Conservation (phyloP, 37 sponge, comb jelly and placozoan genomes). For the Cliona cf. orientalis region DNA sequence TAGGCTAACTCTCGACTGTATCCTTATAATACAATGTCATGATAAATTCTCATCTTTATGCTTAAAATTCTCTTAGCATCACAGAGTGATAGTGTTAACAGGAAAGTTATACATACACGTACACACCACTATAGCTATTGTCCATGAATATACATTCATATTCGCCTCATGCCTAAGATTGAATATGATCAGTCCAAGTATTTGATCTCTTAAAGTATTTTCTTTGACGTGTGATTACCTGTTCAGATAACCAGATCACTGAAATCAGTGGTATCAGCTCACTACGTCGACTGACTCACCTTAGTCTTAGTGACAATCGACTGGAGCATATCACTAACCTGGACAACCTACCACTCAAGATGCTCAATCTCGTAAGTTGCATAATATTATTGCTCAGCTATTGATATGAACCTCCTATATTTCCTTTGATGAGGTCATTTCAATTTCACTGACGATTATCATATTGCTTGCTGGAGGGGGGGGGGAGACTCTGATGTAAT, state of each 20-base stretch:
- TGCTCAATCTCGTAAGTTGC: slow-evolving; percentile 65
- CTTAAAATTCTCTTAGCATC: too few relatives aligned
- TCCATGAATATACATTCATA: too few relatives aligned
- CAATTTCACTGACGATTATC: too few relatives aligned
- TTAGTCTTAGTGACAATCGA: slow-evolving; percentile 73
- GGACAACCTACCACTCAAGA: slow-evolving; percentile 45
- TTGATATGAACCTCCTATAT: too few relatives aligned
- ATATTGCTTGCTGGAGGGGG: too few relatives aligned
- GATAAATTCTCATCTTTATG: too few relatives aligned
- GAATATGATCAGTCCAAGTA: neutral
- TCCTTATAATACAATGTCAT: slow-evolving; percentile 17
- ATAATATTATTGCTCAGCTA: neutral
- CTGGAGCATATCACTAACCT: slow-evolving; percentile 58
- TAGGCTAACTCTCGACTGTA: slow-evolving; percentile 69
- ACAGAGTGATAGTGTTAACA: too few relatives aligned
- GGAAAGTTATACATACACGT: too few relatives aligned
- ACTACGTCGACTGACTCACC: slow-evolving; percentile 38
- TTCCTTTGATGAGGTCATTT: too few relatives aligned
- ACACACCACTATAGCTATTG: too few relatives aligned
- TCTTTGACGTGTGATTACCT: neutral
- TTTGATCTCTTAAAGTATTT: neutral
- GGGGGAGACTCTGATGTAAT: neutral
- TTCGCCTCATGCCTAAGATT: too few relatives aligned
- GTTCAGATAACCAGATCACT: slow-evolving; percentile 72
- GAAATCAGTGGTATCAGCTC: slow-evolving; percentile 47